Evolutionary conservation across 2,888 invertebrate genomes (phyloP), one percentile per base, ranked within the genome.

Genomic region (Taphrorychus bicolor): DNA sequence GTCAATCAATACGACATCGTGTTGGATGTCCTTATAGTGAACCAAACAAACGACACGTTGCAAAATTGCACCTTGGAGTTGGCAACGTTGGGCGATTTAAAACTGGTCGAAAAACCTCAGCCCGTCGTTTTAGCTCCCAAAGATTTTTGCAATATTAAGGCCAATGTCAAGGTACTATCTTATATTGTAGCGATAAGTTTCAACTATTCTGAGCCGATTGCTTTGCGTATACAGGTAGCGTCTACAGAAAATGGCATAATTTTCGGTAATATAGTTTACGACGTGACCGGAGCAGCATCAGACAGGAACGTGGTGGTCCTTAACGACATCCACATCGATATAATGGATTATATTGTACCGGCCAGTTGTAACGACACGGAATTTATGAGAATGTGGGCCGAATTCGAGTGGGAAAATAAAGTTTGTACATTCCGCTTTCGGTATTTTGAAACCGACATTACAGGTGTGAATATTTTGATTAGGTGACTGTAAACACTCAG

Each of bases 341-440:
- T 99, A 75, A 97, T 99, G 94, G 99, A 99, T 85, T 98, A 98
- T 84, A 97, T 98, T 78, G 92, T 98, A 78, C 98, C 98, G 17
- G 97, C 97, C 14, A 83, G 87, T 42, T 98, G 98, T 83, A 94
- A 91, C 59, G 99, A 99, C 82, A 90, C 91, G 0, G 98, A 99
- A 84, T 99, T 99, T 87, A 85, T 99, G 4, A 92, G 94, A 83
- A 99, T 99, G 99, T 99, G 99, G 99, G 96, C 97, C 2, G 98
- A 98, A 86, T 99, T 99, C 84, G 99, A 99, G 84, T 99, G 99
- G 99, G 99, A 99, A 85, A 99, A 99, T 84, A 99, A 99, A 88
- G 75, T n/a, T n/a, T n/a, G n/a, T n/a, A n/a, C n/a, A n/a, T n/a
- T n/a, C n/a, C n/a, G n/a, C n/a, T 59, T 49, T 24, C 7, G n/a